phyloP scores from a whole-genome alignment of 1,140 invertebrate species.

The Drosophila watanabei region DNA sequence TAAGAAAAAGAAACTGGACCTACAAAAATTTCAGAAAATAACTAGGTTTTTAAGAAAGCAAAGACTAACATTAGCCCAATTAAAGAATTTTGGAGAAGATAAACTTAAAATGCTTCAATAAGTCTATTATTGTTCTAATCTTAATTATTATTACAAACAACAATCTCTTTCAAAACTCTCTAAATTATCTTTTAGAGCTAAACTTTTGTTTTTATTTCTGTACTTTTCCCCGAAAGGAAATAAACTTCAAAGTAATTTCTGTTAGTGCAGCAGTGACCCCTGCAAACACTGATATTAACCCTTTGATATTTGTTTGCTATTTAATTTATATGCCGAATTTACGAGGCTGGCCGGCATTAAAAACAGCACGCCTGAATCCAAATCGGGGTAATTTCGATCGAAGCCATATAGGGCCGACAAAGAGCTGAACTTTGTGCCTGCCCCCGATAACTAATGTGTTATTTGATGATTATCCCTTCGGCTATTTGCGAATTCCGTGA shows the following conservation, averaged over 20 bases:
- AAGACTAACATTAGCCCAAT: not conserved
- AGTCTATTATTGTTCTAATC: no score
- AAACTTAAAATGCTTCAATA: no score
- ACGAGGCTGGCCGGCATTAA: conserved; percentile 71
- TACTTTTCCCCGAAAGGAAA: no score
- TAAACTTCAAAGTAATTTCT: not conserved
- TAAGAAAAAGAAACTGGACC: not conserved
- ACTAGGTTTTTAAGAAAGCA: not conserved
- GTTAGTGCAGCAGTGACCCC: conserved; percentile 28
- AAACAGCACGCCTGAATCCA: conserved; percentile 55
- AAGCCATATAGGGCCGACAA: conserved; percentile 43
- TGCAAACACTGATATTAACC: conserved; percentile 58
- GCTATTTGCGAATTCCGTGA: conserved; percentile 52
- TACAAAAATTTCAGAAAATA: not conserved
- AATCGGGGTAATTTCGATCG: conserved; percentile 61
- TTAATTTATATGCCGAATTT: conserved; percentile 78
- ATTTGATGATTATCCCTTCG: conserved; percentile 64
- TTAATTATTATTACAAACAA: no score
- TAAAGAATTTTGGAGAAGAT: no score
- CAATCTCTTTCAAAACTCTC: no score
- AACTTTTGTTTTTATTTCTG: no score
- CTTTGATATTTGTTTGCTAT: conserved; percentile 74
- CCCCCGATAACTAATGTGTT: conserved; percentile 63
- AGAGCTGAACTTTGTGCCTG: conserved; percentile 56
- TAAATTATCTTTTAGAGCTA: no score